Percentiles rank a stretch among this genome's conserved stretches.
Conservation (phyloP, 2,888 invertebrate species). For the Callinectes sapidus region DNA sequence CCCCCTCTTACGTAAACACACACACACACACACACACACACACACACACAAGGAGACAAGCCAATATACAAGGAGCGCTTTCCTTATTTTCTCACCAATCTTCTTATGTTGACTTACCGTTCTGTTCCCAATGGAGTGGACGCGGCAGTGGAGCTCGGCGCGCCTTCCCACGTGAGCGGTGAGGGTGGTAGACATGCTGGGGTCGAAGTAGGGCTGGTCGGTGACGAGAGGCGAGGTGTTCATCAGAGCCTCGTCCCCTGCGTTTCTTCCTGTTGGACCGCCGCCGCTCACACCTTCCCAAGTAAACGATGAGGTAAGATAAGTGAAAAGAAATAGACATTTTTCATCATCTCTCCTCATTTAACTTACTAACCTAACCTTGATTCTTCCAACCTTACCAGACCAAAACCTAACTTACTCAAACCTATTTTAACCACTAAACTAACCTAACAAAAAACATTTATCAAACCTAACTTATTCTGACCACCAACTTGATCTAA, state of each 20-base stretch:
- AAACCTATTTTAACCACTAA: too few species aligned
- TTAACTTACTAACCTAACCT: too few species aligned
- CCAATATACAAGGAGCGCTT: too few species aligned
- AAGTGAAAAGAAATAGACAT: neutral
- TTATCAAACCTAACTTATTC: too few species aligned
- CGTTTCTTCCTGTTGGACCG: neutral
- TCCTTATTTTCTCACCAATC: too few species aligned
- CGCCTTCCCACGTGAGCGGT: constrained; percentile 21
- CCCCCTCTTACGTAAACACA: neutral
- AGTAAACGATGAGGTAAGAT: neutral
- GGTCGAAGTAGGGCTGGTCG: constrained; percentile 3
- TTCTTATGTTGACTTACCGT: neutral
- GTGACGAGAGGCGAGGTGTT: neutral
- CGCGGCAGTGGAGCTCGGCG: neutral
- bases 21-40: neutral
- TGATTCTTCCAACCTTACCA: too few species aligned
- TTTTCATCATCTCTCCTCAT: too few species aligned
- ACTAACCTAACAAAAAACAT: too few species aligned
- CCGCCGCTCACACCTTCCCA: neutral
- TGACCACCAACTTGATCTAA: too few species aligned
- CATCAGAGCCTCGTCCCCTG: neutral
- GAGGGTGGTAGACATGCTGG: neutral
- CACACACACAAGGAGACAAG: neutral
- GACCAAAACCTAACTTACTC: too few species aligned
- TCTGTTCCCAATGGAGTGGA: constrained; percentile 9